Evolutionary conservation across 2,113 vertebrate species (phyloP).

Genomic region (Antechinus flavipes): DNA sequence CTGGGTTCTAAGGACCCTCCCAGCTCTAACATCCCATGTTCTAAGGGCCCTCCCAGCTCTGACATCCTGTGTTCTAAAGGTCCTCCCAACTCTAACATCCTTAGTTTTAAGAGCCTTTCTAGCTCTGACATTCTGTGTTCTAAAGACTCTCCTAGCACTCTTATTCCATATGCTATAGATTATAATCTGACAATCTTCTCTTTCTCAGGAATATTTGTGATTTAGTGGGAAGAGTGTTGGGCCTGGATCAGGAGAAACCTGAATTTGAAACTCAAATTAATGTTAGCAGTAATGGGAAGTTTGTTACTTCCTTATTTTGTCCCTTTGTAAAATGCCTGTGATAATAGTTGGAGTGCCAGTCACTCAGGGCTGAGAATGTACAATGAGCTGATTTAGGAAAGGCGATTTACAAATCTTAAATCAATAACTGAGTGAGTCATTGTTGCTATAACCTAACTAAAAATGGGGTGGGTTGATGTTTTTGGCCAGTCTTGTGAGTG

Average conservation of each 20-base stretch:
- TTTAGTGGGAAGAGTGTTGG: background rate
- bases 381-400: background rate
- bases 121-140: too few relatives aligned
- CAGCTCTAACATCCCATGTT: background rate
- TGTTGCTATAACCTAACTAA: background rate
- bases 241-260: background rate
- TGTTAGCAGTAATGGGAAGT: background rate
- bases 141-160: too few relatives aligned
- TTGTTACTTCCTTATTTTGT: background rate
- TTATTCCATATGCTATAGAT: background rate
- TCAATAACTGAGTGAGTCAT: background rate
- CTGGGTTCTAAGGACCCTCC: background rate
- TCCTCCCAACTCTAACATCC: too few relatives aligned
- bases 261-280: background rate
- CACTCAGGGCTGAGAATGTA: background rate
- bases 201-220: background rate
- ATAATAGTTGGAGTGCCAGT: too few relatives aligned
- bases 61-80: too few relatives aligned
- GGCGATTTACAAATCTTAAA: background rate
- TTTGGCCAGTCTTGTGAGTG: background rate
- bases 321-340: background rate
- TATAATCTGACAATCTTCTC: background rate
- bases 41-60: too few relatives aligned
- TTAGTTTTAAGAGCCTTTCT: too few relatives aligned
- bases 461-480: background rate